phyloP scores from a whole-genome alignment of 2,113 vertebrate genomes.

The Crotophaga sulcirostris region DNA sequence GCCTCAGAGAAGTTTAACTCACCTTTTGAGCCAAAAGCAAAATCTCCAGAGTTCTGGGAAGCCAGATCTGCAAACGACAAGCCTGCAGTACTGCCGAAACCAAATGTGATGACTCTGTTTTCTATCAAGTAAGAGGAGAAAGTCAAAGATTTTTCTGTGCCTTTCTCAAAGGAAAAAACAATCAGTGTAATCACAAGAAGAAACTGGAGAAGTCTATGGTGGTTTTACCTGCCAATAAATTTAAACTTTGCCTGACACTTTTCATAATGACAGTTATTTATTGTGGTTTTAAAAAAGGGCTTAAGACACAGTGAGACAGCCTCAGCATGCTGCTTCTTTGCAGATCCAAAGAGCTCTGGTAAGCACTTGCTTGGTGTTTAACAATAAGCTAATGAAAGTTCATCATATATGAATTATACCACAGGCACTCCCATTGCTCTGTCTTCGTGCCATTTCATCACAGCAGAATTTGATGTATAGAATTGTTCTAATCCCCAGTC shows the following conservation, averaged over 20 bases:
- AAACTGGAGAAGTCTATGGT: background rate
- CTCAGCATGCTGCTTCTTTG: background rate
- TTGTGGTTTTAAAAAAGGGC: background rate
- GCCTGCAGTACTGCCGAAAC: constrained; percentile 69
- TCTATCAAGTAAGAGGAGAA: constrained; percentile 37
- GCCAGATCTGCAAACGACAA: constrained; percentile 93
- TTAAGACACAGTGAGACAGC: background rate
- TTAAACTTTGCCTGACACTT: background rate
- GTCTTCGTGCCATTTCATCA: background rate
- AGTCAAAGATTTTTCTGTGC: background rate
- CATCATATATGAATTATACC: background rate
- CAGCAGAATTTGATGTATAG: background rate
- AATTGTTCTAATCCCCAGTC: background rate
- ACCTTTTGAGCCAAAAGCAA: constrained; percentile 90
- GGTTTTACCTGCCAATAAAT: background rate
- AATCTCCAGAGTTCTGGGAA: constrained; percentile 81
- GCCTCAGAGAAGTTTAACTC: background rate
- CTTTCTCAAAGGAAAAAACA: background rate
- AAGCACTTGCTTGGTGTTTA: background rate
- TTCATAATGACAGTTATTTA: background rate
- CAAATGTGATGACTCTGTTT: constrained; percentile 71
- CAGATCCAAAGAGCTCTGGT: background rate
- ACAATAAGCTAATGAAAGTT: background rate
- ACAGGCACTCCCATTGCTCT: background rate
- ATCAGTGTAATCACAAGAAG: background rate